Conservation (phyloP, 2,797 vertebrate genomes). For the Diglossa cyanea region DNA sequence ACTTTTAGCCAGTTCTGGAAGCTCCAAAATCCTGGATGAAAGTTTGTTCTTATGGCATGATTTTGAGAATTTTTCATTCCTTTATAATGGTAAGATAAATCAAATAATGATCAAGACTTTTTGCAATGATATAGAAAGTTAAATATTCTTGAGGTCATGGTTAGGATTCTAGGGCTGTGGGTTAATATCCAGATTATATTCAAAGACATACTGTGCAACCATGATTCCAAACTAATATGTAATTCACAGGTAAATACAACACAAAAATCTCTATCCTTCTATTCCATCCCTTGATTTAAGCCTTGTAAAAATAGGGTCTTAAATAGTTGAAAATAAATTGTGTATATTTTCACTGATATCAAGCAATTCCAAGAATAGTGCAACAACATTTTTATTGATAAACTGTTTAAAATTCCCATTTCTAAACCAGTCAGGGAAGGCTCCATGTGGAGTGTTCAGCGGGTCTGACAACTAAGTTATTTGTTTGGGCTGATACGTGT, state of each 20-base stretch:
- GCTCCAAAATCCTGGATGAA: neutral
- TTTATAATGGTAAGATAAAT: neutral
- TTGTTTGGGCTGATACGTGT: neutral
- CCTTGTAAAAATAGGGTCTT: neutral
- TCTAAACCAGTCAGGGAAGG: neutral
- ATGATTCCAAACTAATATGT: neutral
- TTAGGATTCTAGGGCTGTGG: neutral
- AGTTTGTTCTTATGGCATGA: neutral
- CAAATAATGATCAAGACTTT: neutral
- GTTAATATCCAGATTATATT: neutral
- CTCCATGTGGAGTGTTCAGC: neutral
- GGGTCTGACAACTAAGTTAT: neutral
- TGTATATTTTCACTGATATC: neutral
- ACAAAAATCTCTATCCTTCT: neutral
- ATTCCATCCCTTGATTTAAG: neutral
- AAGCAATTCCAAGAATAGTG: neutral
- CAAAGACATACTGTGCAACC: neutral
- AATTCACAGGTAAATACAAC: neutral
- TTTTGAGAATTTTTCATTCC: neutral
- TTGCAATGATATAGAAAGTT: neutral
- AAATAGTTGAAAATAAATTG: neutral
- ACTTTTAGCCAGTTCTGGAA: neutral
- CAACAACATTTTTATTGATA: neutral
- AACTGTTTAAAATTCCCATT: neutral
- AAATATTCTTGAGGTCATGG: neutral